These are phyloP conservation scores for Arvicanthis niloticus DNA, from an alignment of 2,113 vertebrate species.

Conservation along the genomic window DNA sequence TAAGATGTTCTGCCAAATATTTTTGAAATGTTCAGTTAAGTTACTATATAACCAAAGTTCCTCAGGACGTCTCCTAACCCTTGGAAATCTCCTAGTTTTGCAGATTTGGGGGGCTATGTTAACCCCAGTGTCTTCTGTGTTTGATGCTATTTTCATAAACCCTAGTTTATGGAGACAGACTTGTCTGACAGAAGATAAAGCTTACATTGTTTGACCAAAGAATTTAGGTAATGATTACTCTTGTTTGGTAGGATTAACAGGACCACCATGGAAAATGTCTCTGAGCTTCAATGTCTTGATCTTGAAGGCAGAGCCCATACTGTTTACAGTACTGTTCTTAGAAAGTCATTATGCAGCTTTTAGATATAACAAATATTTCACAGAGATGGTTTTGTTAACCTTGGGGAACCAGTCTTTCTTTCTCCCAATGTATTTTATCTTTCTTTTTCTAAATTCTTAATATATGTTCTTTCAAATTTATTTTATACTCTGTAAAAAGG, in stretches of 20 bases:
- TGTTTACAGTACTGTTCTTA: not conserved
- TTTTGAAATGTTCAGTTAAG: not conserved
- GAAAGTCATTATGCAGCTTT: constrained; percentile 1
- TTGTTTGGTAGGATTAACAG: not conserved
- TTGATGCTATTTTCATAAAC: not conserved
- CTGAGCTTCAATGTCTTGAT: constrained; percentile 19
- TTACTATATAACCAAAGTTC: not conserved
- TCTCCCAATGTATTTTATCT: constrained; percentile 22
- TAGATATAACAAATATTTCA: constrained; percentile 11
- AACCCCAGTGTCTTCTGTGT: not conserved
- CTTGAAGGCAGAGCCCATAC: not conserved
- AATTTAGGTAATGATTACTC: not conserved
- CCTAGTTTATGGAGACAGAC: not conserved
- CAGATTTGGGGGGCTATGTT: not conserved
- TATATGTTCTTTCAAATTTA: not conserved
- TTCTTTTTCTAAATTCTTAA: constrained; percentile 9
- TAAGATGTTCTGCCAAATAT: not conserved
- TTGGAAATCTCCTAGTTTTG: not conserved
- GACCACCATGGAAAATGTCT: not conserved
- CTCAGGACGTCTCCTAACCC: not conserved
- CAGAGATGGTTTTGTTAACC: constrained; percentile 9
- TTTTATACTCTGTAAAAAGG: not conserved
- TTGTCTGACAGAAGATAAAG: not conserved
- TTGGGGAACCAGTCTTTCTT: constrained; percentile 17
- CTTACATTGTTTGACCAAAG: not conserved